phyloP scores from a whole-genome alignment of 2,888 invertebrate species.

The Halocaridina rubra region DNA sequence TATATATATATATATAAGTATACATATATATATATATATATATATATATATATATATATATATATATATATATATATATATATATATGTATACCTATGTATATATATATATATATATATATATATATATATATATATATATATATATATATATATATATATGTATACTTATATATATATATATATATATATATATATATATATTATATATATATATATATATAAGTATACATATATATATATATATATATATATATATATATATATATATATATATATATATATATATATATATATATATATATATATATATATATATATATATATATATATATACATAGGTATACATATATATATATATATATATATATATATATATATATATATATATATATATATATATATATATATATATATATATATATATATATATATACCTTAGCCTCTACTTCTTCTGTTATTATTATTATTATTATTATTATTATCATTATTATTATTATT shows the following conservation, averaged over 20 bases:
- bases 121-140: constrained; percentile 5
- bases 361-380: constrained; percentile 37
- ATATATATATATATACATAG: not conserved
- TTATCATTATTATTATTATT: not conserved
- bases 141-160: constrained; percentile 1
- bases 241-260: not conserved
- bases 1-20: no score
- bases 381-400: constrained; percentile 35
- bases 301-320: not conserved
- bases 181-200: constrained; percentile 18
- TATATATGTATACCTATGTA: not conserved
- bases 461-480: not conserved
- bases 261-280: not conserved
- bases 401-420: no score
- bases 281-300: not conserved
- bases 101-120: not conserved
- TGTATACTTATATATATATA: not conserved
- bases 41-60: not conserved
- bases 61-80: not conserved
- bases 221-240: not conserved
- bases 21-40: not conserved
- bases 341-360: constrained; percentile 9
- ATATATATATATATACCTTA: not conserved
- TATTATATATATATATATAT: not conserved
- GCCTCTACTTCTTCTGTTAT: not conserved